Evolutionary conservation across 2,888 invertebrate species (phyloP), one percentile per base, ranked within the genome.

Genomic region (Branchipolynoe longqiensis): DNA sequence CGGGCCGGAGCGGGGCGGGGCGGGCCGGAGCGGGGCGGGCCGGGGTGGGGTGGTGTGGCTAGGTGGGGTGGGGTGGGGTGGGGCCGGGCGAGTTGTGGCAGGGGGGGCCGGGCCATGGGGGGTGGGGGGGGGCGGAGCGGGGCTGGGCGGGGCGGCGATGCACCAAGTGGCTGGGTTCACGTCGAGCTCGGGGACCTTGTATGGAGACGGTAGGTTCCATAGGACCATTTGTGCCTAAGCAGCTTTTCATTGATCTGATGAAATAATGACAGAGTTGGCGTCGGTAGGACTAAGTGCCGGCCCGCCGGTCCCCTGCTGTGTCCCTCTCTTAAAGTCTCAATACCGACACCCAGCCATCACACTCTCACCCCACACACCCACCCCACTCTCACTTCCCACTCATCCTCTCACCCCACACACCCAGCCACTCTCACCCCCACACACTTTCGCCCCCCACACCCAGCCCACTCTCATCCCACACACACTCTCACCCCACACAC

Each of bases 201-300:
- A 8, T 12, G n/a, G 62, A 25, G 6, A 12, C 28, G 62, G n/a
- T 6, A 25, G 78, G 78, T 78, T 25, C 54, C 48, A n/a, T 25
- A 48, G 48, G 48, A 69, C 69, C 69, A 69, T 69, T 69, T 69
- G 69, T 69, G 69, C 33, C 69, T 38, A 69, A 69, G 69, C 33
- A 18, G 41, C 48, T 78, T 54, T 78, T 78, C 78, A 78, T 78
- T 54, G 78, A 78, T 78, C 54, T 78, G 78, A 78, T 78, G 78
- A 78, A 78, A 54, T 78, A 78, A 78, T 78, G 78, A 33, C 41
- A 25, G 54, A 31, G 78, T 54, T 54, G 78, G 54, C 6, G 78
- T 14, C 78, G 78, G 41, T 78, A 78, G 25, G 28, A 48, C 41
- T 48, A 78, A 78, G 78, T 78, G 78, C 28, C 78, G 38, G 8